Base-by-base conservation (phyloP, 1,140 invertebrate genomes). In the Calliphora vicina region DNA sequence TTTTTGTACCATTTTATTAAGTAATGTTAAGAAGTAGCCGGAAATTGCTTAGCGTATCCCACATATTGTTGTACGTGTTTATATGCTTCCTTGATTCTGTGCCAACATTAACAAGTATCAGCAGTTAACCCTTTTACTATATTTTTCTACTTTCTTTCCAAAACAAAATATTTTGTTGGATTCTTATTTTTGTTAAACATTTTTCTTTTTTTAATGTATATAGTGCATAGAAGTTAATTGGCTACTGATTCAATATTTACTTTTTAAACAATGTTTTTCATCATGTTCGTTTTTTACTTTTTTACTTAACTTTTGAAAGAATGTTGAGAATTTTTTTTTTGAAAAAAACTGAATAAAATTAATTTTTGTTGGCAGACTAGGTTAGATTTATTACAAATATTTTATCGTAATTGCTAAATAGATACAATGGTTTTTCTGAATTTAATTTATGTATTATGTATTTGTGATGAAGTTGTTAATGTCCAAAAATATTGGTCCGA, bases 201-300 rank as follows among this genome's bases (percentile, higher is more conserved):
- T 35, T 35, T n/a, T 71, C 25, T 71, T 71, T n/a, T 71, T 71
- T 71, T 71, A 12, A 23, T 71, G n/a, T 73, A 25, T 26, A 27
- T 26, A 25, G 72, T 74, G 72, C 17, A n/a, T 74, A 29, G 26
- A 29, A 74, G 27, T 74, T 74, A 74, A 74, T 74, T 74, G 72
- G 27, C 72, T 35, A 74, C 72, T 74, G 72, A 35, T 74, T 74
- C 72, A 74, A 74, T 74, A 74, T 74, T 74, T 74, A 74, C 72
- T 74, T 74, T 74, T 35, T 35, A 74, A 74, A 74, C 72, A 74
- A n/a, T 29, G 26, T 74, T 35, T 35, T 74, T 25, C 15, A n/a
- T 17, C 17, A 27, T 17, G 45, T 73, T 17, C n/a, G 27, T 35
- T 74, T 29, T 35, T 74, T 74, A n/a, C 2, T 35, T 42, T 2